Base-by-base conservation (phyloP, 2,888 invertebrate species). In the Stenotaenia linearis region DNA sequence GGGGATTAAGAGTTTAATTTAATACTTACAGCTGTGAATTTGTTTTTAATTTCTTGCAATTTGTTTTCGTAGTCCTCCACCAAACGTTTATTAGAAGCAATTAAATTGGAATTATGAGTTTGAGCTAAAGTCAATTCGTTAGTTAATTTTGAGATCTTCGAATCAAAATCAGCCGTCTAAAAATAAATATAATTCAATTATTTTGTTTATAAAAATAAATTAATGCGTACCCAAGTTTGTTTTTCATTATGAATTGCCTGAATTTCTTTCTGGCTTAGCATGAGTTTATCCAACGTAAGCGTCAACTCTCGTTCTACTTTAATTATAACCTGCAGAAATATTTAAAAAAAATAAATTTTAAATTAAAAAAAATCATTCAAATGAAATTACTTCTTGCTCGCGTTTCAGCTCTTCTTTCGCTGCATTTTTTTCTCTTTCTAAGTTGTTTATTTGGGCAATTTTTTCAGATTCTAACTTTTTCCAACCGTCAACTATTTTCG, bases 251-350 rank as follows among this genome's bases (percentile, higher is more conserved):
- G 37, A 35, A 25, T 40, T 5, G 12, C n/a, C 18, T 37, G 21
- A 25, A 77, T 77, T 77, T 77, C 77, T n/a, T 40, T 35, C 18
- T 40, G 77, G 18, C 77, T 37, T 18, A 37, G 12, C 77, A 77
- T 77, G 9, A 77, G 18, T 40, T 77, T 77, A 25, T 77, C 37
- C 32, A 77, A 35, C 7, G 77, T 77, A 7, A 37, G 35, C 1
- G 25, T 25, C 77, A 77, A 40, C 35, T 77, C 77, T 40, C 35
- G 18, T 77, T 77, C 77, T n/a, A 40, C 40, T 77, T 77, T 77
- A 35, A 37, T 77, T 40, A 77, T 21, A 7, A 40, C 77, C 35
- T 77, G n/a, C 4, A 30, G 25, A 75, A 1, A 75, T 9, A 10
- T 25, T 10, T n/a, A n/a, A n/a, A n/a, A n/a, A n/a, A n/a, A 28